A percentile compares a stretch with the other conserved stretches of the same genome.
Evolutionary conservation across 2,888 invertebrate species (phyloP).

Genomic region (Entomobrya proxima): DNA sequence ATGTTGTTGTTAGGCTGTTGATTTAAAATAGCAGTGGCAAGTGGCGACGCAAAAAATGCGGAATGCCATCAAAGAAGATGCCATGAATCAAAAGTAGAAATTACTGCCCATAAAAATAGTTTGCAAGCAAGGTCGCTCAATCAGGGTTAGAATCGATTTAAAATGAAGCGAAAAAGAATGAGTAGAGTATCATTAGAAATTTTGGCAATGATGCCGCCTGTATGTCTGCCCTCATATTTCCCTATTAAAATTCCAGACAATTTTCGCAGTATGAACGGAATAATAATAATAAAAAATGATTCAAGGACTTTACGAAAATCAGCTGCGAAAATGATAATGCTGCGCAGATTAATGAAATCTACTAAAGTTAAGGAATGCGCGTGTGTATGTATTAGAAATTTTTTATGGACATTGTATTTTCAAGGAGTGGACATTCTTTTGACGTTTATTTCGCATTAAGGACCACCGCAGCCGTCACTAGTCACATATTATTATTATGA

Average conservation of each 20-base stretch:
- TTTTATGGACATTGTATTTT: background rate
- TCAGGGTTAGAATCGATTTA: background rate
- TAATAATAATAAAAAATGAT: no score
- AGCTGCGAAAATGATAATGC: background rate
- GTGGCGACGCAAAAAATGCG: background rate
- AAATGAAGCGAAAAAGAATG: background rate
- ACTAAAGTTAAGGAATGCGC: conserved; percentile 1
- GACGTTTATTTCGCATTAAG: conserved; percentile 35
- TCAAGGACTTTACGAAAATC: conserved; percentile 31
- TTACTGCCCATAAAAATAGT: background rate
- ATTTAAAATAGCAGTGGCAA: background rate
- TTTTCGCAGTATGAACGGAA: background rate
- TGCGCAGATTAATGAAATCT: conserved; percentile 33
- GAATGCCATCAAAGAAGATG: background rate
- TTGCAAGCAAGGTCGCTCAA: conserved; percentile 18
- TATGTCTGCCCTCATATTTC: conserved; percentile 1
- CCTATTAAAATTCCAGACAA: conserved; percentile 31
- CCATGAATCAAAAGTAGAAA: conserved; percentile 12
- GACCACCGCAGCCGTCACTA: conserved; percentile 8
- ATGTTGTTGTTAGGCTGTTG: background rate
- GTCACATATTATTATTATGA: conserved; percentile 6
- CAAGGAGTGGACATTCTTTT: conserved; percentile 29
- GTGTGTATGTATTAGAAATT: background rate
- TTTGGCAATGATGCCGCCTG: background rate
- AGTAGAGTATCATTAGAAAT: background rate